Conservation (phyloP, 2,797 vertebrate species). For the Alauda arvensis region DNA sequence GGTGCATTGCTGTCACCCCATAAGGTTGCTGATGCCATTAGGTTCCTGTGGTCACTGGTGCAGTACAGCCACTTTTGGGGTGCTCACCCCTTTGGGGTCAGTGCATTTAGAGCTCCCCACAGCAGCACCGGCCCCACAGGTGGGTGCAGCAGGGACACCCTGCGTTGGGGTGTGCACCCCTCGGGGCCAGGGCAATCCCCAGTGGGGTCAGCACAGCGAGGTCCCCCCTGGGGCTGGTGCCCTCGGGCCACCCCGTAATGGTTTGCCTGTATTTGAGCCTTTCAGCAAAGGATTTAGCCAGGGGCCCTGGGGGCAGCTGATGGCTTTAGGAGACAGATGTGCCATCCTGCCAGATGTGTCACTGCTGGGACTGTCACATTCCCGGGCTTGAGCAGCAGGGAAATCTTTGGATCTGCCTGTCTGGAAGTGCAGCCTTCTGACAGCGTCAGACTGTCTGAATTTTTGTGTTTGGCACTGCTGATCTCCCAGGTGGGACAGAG, state of each 20-base stretch:
- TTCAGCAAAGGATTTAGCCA: not conserved
- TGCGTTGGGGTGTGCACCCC: fast-evolving
- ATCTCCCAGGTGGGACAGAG: not conserved
- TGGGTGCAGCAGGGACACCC: not conserved
- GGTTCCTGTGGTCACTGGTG: fast-evolving
- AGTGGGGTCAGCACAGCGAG: not conserved
- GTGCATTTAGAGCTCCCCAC: not conserved
- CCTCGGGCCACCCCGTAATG: fast-evolving
- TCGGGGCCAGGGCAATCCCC: fast-evolving
- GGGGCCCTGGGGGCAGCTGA: not conserved
- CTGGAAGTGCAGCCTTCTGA: not conserved
- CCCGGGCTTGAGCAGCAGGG: not conserved
- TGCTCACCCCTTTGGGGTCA: not conserved
- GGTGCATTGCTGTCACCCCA: not conserved
- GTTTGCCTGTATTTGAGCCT: not conserved
- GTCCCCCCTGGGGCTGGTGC: not conserved
- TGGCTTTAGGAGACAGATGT: not conserved
- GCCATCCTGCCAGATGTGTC: not conserved
- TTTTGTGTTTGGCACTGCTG: fast-evolving
- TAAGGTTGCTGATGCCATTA: fast-evolving
- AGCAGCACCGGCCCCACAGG: no score
- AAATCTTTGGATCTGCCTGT: not conserved
- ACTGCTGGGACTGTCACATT: fast-evolving
- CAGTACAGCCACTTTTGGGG: not conserved
- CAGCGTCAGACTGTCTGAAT: not conserved